phyloP scores from a whole-genome alignment of 2,888 invertebrate species.

The Lissonota sp. region DNA sequence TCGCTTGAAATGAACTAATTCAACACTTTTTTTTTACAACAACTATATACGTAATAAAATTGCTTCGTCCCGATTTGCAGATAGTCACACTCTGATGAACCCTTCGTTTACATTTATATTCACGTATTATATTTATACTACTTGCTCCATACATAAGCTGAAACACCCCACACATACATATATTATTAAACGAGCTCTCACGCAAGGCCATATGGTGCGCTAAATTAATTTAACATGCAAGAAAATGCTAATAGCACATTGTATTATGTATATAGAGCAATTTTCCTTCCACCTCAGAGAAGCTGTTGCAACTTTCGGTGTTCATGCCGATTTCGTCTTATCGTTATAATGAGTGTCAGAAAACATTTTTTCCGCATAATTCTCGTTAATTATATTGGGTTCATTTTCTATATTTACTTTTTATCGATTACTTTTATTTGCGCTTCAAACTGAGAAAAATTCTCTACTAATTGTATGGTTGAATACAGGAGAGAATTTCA shows the following conservation, averaged over 20 bases:
- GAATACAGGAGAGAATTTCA: too few relatives aligned
- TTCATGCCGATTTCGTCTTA: not conserved
- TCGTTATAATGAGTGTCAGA: too few relatives aligned
- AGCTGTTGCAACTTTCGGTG: slow-evolving; percentile 5
- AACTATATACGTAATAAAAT: slow-evolving; percentile 26
- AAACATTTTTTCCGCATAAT: too few relatives aligned
- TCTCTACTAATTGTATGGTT: too few relatives aligned
- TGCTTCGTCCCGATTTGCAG: slow-evolving; percentile 23
- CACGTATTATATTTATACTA: slow-evolving; percentile 24
- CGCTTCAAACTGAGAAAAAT: too few relatives aligned
- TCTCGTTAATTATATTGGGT: too few relatives aligned
- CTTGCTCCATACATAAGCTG: not conserved
- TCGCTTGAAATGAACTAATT: slow-evolving; percentile 43
- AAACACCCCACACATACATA: not conserved
- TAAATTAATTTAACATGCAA: slow-evolving; percentile 52
- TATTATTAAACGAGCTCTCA: slow-evolving; percentile 18
- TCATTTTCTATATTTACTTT: too few relatives aligned
- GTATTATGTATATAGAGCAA: slow-evolving; percentile 2
- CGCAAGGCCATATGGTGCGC: slow-evolving; percentile 60
- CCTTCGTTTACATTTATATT: not conserved
- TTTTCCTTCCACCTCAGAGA: not conserved
- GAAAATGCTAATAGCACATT: slow-evolving; percentile 49
- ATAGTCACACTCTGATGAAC: slow-evolving; percentile 54
- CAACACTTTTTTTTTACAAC: slow-evolving; percentile 20
- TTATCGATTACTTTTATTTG: too few relatives aligned